Evolutionary conservation across 2,797 vertebrate species (phyloP), one percentile per base, ranked within the genome.

Genomic region (Oryzias sinensis): DNA sequence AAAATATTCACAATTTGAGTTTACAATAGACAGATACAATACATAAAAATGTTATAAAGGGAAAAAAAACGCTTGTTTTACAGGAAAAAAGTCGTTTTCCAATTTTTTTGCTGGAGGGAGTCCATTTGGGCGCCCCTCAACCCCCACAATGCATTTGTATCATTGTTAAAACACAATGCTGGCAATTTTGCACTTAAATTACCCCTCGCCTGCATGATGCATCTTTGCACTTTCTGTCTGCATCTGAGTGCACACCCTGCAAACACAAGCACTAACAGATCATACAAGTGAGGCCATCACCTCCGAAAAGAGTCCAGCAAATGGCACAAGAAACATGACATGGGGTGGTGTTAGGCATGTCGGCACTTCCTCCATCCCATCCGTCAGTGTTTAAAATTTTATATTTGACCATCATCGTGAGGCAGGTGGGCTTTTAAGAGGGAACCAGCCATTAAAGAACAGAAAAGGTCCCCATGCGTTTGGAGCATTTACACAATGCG

Each of bases 381-480:
- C 82, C 78, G 80, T 72, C 78, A 61, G 82, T 87, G 84, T 89
- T 92, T 86, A 92, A 93, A 91, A 79, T 91, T 92, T 91, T 68
- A 93, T 91, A 81, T 29, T 11, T 62, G 57, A 63, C 81, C 86
- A 91, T 92, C 91, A 91, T 88, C 81, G 87, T 83, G 83, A 70
- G 78, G 84, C 84, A 80, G 83, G 80, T 74, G 67, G 59, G 84
- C 80, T 83, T 88, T 86, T 81, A 82, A 80, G 80, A 18, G 68
- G 61, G 49, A 81, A 65, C 70, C 67, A 77, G 50, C 65, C 61
- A 69, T 79, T 76, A 68, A 66, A 69, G 72, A 61, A 54, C 46
- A 75, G 71, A 71, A 58, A 76, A 79, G 70, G 43, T 52, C 53
- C 51, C 49, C 62, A 44, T 49, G 41, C 56, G 51, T 74, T 77